A percentile compares a stretch with the other conserved stretches of the same genome.
Evolutionary conservation across 2,888 invertebrate genomes (phyloP).

Genomic region (Sericinus montela): DNA sequence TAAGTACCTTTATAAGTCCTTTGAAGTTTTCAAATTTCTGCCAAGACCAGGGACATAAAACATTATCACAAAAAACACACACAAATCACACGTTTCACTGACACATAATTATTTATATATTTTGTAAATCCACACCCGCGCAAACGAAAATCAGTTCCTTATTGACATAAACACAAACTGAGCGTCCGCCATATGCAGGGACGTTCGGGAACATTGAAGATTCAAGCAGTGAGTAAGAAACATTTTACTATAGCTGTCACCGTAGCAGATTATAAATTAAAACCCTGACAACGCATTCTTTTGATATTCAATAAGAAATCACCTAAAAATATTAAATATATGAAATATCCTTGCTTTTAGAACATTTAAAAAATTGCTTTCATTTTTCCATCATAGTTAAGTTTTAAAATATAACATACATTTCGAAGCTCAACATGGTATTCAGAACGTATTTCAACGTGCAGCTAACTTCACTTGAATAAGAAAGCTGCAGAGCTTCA

Average conservation of each 20-base stretch:
- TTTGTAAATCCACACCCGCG: conserved; percentile 74
- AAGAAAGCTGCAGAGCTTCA: conserved; percentile 53
- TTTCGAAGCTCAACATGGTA: conserved; percentile 5
- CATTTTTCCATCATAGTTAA: background rate
- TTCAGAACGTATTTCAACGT: conserved; percentile 51
- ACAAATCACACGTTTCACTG: conserved; percentile 68
- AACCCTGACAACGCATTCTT: conserved; percentile 8
- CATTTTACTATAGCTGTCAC: conserved; percentile 32
- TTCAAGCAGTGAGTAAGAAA: conserved; percentile 27
- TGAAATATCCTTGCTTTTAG: background rate
- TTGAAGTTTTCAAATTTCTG: conserved; percentile 59
- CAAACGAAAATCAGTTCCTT: conserved; percentile 74
- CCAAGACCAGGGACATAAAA: conserved; percentile 63
- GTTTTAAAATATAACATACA: too few relatives aligned
- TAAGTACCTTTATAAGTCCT: conserved; percentile 72
- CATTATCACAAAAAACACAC: conserved; percentile 70
- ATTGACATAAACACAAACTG: conserved; percentile 80
- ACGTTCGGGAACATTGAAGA: conserved; percentile 55
- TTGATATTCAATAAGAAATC: background rate
- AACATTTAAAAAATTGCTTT: background rate
- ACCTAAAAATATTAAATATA: background rate
- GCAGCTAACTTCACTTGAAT: conserved; percentile 50
- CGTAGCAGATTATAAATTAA: conserved; percentile 21
- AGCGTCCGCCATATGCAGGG: conserved; percentile 77
- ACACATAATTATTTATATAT: conserved; percentile 61